These are phyloP conservation scores for Enteromius afrohamiltoni DNA, from an alignment of 2,797 vertebrate genomes.

Conservation along the genomic window DNA sequence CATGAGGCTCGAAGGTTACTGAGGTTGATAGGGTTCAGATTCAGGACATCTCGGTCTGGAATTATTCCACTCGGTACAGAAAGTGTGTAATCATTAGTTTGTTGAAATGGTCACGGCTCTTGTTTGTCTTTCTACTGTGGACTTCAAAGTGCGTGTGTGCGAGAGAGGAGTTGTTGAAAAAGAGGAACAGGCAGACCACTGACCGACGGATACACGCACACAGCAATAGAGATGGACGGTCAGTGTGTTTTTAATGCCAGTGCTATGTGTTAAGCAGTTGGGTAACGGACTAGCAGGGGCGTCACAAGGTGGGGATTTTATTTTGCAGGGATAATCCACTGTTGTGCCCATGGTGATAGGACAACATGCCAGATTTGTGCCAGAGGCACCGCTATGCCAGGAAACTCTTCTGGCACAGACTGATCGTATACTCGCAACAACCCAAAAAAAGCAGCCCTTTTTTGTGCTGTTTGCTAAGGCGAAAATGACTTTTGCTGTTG, in stretches of 20 bases:
- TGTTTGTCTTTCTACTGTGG: slow-evolving; percentile 49
- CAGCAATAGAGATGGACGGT: neutral
- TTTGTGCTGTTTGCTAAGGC: neutral
- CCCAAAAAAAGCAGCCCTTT: neutral
- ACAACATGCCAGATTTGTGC: slow-evolving; percentile 28
- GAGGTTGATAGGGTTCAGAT: slow-evolving; percentile 36
- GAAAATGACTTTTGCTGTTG: neutral
- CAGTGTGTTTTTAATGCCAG: slow-evolving; percentile 14
- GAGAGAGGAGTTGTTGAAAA: slow-evolving; percentile 48
- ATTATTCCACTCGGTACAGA: slow-evolving; percentile 16
- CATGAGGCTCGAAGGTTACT: slow-evolving; percentile 30
- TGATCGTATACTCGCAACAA: neutral
- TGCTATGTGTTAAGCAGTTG: slow-evolving; percentile 42
- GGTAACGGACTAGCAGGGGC: slow-evolving; percentile 40
- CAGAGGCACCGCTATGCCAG: slow-evolving; percentile 7
- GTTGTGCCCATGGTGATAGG: slow-evolving; percentile 40
- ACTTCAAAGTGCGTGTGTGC: slow-evolving; percentile 30
- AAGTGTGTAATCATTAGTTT: slow-evolving; percentile 48
- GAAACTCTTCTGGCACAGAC: neutral
- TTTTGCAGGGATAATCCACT: slow-evolving; percentile 42
- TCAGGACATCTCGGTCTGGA: neutral
- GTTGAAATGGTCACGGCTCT: slow-evolving; percentile 12
- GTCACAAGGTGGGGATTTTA: slow-evolving; percentile 53
- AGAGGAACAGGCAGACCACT: slow-evolving; percentile 39
- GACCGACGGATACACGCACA: slow-evolving; percentile 27